Evolutionary conservation across 2,888 invertebrate species (phyloP).

Genomic region (Uloborus plumipes): DNA sequence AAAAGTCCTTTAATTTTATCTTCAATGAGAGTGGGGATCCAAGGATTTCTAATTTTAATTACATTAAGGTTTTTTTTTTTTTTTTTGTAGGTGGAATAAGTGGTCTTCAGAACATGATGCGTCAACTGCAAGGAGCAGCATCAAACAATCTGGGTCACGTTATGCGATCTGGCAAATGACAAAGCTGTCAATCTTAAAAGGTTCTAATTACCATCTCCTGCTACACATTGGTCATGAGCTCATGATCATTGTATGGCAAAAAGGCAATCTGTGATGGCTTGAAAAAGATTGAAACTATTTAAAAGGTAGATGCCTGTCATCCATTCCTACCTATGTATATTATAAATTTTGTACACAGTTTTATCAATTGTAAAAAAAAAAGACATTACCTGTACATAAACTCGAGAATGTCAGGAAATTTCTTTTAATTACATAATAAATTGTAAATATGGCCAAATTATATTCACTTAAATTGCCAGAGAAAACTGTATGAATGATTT

Average conservation of each 20-base stretch:
- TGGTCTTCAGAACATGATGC: constrained; percentile 97
- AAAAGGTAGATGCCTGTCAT: constrained; percentile 37
- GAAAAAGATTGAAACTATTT: constrained; percentile 15
- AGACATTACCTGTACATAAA: constrained; percentile 29
- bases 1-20: too few relatives aligned
- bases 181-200: constrained; percentile 22
- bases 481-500: constrained; percentile 19
- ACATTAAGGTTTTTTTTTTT: constrained; percentile 23
- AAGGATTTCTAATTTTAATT: too few relatives aligned
- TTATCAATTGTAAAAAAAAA: constrained; percentile 53
- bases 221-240: constrained; percentile 1
- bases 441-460: constrained; percentile 56
- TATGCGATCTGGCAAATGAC: constrained; percentile 68
- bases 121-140: constrained; percentile 81
- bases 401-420: constrained; percentile 22
- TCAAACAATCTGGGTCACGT: constrained; percentile 68
- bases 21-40: too few relatives aligned
- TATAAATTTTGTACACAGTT: constrained; percentile 58
- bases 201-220: constrained; percentile 1
- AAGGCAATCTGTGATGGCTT: constrained; percentile 54
- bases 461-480: constrained; percentile 27
- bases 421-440: constrained; percentile 38
- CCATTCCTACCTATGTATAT: constrained; percentile 51
- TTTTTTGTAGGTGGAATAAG: constrained; percentile 86
- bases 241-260: constrained; percentile 22